phyloP scores from a whole-genome alignment of 2,888 invertebrate species.

The Macroteleia sp. region DNA sequence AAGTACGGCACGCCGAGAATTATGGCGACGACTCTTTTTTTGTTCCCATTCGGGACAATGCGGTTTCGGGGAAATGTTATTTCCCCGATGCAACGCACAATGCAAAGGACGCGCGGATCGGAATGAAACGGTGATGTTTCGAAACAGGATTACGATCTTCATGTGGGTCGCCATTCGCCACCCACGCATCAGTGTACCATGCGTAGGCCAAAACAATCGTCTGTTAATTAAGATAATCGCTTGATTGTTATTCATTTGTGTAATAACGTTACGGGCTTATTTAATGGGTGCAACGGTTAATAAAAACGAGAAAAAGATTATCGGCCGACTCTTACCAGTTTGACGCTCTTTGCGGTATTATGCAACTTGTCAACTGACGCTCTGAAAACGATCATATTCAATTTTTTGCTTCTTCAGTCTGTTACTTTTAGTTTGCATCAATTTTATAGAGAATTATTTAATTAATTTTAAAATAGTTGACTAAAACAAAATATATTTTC shows the following conservation, averaged over 20 bases:
- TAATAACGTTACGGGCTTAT: conserved; percentile 34
- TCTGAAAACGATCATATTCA: too few relatives aligned
- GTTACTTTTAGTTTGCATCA: too few relatives aligned
- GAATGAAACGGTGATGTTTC: conserved; percentile 33
- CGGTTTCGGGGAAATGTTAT: conserved; percentile 25
- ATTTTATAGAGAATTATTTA: too few relatives aligned
- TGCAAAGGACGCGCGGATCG: conserved; percentile 5
- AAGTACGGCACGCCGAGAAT: too few relatives aligned
- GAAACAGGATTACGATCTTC: conserved; percentile 56
- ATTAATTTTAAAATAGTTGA: too few relatives aligned
- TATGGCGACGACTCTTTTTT: too few relatives aligned
- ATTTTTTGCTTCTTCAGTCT: too few relatives aligned
- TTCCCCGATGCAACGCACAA: background rate
- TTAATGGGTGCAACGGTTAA: conserved; percentile 41
- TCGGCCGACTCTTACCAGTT: conserved; percentile 1
- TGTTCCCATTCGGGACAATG: too few relatives aligned
- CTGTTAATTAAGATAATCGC: conserved; percentile 82
- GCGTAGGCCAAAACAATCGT: conserved; percentile 81
- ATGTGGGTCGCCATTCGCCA: conserved; percentile 67
- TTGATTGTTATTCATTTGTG: conserved; percentile 73
- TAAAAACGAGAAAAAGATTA: conserved; percentile 16
- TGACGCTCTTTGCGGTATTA: conserved; percentile 4
- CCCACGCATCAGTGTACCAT: conserved; percentile 51
- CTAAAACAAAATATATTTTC: too few relatives aligned
- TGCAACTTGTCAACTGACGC: background rate